A percentile compares a stretch with the other conserved stretches of the same genome.
phyloP scores from a whole-genome alignment of 2,888 invertebrate species.

The Halocaridina rubra region DNA sequence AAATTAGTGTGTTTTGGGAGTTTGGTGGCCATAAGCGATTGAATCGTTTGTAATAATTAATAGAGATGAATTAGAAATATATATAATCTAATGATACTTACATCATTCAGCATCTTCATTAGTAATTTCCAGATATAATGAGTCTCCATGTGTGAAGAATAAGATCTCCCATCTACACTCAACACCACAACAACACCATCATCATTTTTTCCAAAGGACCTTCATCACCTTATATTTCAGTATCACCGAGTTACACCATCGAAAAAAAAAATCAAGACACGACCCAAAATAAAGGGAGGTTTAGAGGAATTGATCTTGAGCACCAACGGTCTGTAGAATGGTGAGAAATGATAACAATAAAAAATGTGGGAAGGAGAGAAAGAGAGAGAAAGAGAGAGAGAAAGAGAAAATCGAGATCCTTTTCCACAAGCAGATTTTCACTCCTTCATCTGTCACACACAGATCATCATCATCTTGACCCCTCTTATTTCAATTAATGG shows the following conservation, averaged over 20 bases:
- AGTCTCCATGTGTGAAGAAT: slow-evolving; percentile 32
- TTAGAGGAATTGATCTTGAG: neutral
- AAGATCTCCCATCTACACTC: slow-evolving; percentile 5
- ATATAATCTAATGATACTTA: slow-evolving; percentile 5
- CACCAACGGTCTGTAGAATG: slow-evolving; percentile 38
- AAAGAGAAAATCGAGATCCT: no score
- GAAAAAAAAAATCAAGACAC: neutral
- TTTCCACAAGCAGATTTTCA: slow-evolving; percentile 12
- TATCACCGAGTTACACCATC: no score
- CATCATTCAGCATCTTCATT: slow-evolving; percentile 25
- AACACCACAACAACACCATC: slow-evolving; percentile 33
- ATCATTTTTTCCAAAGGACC: slow-evolving; percentile 4
- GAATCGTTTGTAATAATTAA: no score
- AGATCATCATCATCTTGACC: slow-evolving; percentile 11
- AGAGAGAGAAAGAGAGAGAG: no score
- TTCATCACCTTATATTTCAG: slow-evolving; percentile 11
- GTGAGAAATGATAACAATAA: no score
- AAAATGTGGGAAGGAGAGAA: no score
- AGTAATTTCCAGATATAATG: neutral
- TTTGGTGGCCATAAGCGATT: no score
- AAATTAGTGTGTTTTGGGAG: no score
- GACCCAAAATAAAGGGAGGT: neutral
- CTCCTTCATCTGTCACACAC: slow-evolving; percentile 30
- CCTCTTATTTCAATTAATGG: no score
- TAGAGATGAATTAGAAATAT: neutral